Percentiles rank a stretch among this genome's conserved stretches.
Evolutionary conservation across 2,113 vertebrate genomes (phyloP).

Genomic region (Leucopsar rothschildi): DNA sequence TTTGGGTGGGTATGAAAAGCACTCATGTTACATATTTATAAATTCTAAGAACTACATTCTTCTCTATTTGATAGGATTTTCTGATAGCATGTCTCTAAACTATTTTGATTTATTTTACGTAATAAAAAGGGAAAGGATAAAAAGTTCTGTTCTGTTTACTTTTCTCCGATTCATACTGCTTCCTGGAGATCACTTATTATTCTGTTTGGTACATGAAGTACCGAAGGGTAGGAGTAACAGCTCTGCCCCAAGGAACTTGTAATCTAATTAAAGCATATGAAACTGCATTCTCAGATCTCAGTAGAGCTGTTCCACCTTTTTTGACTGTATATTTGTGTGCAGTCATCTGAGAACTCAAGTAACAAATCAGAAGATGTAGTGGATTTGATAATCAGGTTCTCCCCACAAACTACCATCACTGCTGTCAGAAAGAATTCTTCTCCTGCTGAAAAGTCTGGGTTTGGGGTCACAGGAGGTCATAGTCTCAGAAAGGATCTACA

Average conservation of each 20-base stretch:
- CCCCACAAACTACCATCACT: background rate
- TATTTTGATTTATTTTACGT: background rate
- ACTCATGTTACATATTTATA: background rate
- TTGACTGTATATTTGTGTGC: background rate
- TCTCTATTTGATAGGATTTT: background rate
- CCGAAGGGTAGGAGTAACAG: background rate
- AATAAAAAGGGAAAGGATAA: background rate
- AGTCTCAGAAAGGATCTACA: background rate
- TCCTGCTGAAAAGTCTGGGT: background rate
- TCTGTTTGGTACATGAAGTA: background rate
- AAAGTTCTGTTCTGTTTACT: conserved; percentile 10
- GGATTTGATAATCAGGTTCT: background rate
- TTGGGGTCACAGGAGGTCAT: background rate
- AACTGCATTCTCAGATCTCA: conserved; percentile 22
- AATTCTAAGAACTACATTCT: background rate
- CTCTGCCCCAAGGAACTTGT: conserved; percentile 34
- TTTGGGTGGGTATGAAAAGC: background rate
- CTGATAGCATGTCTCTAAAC: background rate
- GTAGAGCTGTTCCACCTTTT: conserved; percentile 34
- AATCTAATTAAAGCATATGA: conserved; percentile 45
- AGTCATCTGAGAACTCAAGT: background rate
- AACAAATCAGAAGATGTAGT: background rate
- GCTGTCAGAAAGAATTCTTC: background rate
- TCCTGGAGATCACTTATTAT: background rate
- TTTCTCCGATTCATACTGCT: background rate